Evolutionary conservation across 2,113 vertebrate species (phyloP).

Genomic region (Elgaria multicarinata): DNA sequence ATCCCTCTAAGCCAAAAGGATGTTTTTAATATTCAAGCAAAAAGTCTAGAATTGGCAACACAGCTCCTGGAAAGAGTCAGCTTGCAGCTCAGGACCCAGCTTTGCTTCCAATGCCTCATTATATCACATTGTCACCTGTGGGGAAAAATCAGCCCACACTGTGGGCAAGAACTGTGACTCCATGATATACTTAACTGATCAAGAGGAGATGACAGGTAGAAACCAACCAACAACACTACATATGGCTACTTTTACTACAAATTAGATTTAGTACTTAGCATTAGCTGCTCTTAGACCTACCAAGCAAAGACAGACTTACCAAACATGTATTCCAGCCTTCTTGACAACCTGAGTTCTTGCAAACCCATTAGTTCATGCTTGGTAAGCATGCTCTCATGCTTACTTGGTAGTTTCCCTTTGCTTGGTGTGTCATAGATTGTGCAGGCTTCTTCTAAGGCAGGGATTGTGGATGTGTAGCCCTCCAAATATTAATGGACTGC

Average conservation of each 20-base stretch:
- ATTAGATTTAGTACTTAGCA: neutral
- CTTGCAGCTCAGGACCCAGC: neutral
- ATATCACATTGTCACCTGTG: neutral
- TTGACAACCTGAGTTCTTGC: neutral
- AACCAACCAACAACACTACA: neutral
- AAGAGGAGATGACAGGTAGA: neutral
- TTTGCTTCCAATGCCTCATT: neutral
- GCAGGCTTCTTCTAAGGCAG: neutral
- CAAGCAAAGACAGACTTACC: too few relatives aligned
- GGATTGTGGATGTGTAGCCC: too few relatives aligned
- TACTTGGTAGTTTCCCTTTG: neutral
- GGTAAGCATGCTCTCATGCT: neutral
- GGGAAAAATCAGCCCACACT: neutral
- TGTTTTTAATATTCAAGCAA: conserved; percentile 35
- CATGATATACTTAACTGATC: neutral
- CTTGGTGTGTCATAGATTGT: neutral
- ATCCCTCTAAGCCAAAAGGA: conserved; percentile 26
- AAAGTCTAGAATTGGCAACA: neutral
- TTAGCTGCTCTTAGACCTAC: neutral
- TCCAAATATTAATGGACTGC: too few relatives aligned
- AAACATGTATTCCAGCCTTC: neutral
- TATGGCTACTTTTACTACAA: neutral
- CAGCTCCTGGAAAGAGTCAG: neutral
- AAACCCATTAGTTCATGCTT: too few relatives aligned
- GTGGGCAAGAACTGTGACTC: neutral